Conservation (phyloP, 2,113 vertebrate genomes). For the Anolis carolinensis region DNA sequence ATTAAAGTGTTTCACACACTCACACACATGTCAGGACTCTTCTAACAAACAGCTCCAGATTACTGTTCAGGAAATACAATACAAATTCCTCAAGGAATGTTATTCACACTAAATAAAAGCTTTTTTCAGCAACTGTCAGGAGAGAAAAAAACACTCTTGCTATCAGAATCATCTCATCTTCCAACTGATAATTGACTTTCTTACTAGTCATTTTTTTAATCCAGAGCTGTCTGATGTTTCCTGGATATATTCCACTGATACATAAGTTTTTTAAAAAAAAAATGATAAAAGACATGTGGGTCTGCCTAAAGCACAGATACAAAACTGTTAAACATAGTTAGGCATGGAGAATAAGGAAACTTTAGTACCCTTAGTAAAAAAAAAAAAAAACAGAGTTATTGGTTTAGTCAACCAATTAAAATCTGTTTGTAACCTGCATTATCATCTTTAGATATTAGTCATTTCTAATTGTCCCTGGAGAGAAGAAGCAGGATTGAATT, state of each 20-base stretch:
- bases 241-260: background rate
- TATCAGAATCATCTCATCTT: fast-evolving
- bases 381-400: too few relatives aligned
- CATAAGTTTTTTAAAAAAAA: too few relatives aligned
- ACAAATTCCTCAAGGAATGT: background rate
- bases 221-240: background rate
- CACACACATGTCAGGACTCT: background rate
- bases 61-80: background rate
- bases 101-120: background rate
- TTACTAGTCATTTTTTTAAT: background rate
- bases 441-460: too few relatives aligned
- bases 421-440: too few relatives aligned
- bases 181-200: slow-evolving; percentile 25
- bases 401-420: too few relatives aligned
- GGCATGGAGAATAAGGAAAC: background rate
- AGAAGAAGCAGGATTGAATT: background rate
- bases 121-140: slow-evolving; percentile 7
- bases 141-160: slow-evolving; percentile 19
- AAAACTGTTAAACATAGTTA: too few relatives aligned
- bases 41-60: slow-evolving; percentile 2
- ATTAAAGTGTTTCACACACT: background rate
- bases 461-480: background rate
- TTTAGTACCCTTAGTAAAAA: background rate
- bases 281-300: too few relatives aligned
- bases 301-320: too few relatives aligned